phyloP scores from a whole-genome alignment of 2,113 vertebrate species.

The Synchiropus splendidus region DNA sequence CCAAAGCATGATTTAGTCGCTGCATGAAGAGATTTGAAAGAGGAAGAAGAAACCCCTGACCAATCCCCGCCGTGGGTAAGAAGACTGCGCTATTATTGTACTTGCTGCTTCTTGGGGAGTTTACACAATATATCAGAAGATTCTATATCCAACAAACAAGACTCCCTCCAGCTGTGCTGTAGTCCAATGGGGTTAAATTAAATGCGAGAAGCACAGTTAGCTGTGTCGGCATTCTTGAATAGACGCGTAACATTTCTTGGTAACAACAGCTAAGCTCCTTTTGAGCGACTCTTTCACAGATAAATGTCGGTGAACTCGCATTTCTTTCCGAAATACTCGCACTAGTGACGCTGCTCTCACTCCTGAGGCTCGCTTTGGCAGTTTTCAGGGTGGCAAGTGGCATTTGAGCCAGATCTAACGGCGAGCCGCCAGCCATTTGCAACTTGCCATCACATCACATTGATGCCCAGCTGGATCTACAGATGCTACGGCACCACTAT shows the following conservation, averaged over 20 bases:
- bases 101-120: conserved; percentile 13
- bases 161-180: conserved; percentile 42
- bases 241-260: conserved; percentile 7
- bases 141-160: conserved; percentile 34
- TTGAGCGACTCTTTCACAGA: conserved; percentile 21
- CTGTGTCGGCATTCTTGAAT: conserved; percentile 12
- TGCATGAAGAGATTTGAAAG: conserved; percentile 18
- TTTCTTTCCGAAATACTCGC: conserved; percentile 26
- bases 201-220: conserved; percentile 22
- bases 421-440: conserved; percentile 17
- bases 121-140: conserved; percentile 34
- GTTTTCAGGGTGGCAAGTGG: conserved; percentile 24
- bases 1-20: conserved; percentile 5
- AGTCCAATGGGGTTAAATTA: conserved; percentile 38
- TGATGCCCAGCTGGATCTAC: background rate
- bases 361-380: conserved; percentile 17
- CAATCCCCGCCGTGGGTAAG: conserved; percentile 14
- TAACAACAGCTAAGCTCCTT: conserved; percentile 29
- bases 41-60: conserved; percentile 10
- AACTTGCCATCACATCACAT: conserved; percentile 12
- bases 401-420: conserved; percentile 34
- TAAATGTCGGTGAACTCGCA: conserved; percentile 29
- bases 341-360: conserved; percentile 26
- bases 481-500: conserved; percentile 19
- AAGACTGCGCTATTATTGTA: conserved; percentile 27